phyloP scores from a whole-genome alignment of 1,140 invertebrate genomes.

The Heliconius hewitsoni region DNA sequence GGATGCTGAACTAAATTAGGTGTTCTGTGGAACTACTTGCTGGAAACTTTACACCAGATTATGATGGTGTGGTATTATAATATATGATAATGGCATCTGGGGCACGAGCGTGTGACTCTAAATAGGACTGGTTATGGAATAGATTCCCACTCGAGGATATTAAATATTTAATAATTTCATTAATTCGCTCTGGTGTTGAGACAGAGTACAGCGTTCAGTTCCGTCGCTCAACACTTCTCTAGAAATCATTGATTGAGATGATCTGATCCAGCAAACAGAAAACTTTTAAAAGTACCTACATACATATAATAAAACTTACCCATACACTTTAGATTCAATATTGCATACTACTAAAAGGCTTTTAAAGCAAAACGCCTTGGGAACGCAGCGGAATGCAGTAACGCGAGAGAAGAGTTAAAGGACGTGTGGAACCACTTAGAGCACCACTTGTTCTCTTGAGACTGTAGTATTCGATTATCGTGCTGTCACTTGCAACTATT shows the following conservation, averaged over 20 bases:
- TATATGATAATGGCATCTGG: not conserved
- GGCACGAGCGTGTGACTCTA: not conserved
- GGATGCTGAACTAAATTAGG: conserved; percentile 30
- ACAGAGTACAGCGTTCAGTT: no score
- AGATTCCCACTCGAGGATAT: no score
- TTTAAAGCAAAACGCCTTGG: not conserved
- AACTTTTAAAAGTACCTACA: not conserved
- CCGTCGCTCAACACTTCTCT: no score
- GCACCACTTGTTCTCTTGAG: conserved; percentile 2
- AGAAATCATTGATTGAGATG: no score
- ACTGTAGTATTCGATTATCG: not conserved
- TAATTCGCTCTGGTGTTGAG: no score
- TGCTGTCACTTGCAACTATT: not conserved
- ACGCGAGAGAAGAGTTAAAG: conserved; percentile 8
- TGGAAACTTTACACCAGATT: not conserved
- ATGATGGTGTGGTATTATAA: not conserved
- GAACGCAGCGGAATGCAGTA: conserved; percentile 3
- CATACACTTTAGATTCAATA: not conserved
- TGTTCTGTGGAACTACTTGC: conserved; percentile 9
- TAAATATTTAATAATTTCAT: no score
- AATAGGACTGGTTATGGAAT: no score
- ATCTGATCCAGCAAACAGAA: no score
- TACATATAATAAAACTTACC: not conserved
- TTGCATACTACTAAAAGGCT: conserved; percentile 5
- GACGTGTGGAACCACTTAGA: conserved; percentile 11